phyloP scores from a whole-genome alignment of 2,888 invertebrate genomes.

The Melieria omissa region DNA sequence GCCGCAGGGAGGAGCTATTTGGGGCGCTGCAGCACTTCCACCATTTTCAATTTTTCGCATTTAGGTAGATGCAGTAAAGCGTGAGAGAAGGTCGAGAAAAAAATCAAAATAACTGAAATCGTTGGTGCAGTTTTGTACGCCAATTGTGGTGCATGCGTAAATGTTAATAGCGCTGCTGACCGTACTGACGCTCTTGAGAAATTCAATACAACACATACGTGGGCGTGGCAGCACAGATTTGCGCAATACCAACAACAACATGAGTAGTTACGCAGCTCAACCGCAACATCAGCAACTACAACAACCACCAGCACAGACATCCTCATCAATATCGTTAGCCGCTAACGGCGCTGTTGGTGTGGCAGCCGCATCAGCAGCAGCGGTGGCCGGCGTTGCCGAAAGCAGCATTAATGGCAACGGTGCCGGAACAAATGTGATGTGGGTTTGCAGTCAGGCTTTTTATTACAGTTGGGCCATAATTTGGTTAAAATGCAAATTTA shows the following conservation, averaged over 20 bases:
- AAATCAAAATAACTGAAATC: no score
- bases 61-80: no score
- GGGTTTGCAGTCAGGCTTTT: neutral
- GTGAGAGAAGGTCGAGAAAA: no score
- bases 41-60: no score
- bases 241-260: neutral
- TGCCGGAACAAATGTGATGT: constrained; percentile 41
- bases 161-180: constrained; percentile 59
- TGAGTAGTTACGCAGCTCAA: neutral
- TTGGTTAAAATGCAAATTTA: neutral
- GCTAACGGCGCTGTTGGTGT: constrained; percentile 11
- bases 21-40: no score
- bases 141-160: constrained; percentile 44
- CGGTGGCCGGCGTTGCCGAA: constrained; percentile 36
- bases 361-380: constrained; percentile 11
- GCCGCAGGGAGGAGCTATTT: no score
- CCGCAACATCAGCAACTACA: neutral
- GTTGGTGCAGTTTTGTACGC: no score
- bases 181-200: constrained; percentile 55
- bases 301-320: constrained; percentile 17
- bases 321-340: neutral
- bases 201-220: constrained; percentile 40
- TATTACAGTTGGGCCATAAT: neutral
- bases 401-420: neutral
- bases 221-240: constrained; percentile 53